Evolutionary conservation across 2,113 vertebrate genomes (phyloP).

Genomic region (Isurus oxyrinchus): DNA sequence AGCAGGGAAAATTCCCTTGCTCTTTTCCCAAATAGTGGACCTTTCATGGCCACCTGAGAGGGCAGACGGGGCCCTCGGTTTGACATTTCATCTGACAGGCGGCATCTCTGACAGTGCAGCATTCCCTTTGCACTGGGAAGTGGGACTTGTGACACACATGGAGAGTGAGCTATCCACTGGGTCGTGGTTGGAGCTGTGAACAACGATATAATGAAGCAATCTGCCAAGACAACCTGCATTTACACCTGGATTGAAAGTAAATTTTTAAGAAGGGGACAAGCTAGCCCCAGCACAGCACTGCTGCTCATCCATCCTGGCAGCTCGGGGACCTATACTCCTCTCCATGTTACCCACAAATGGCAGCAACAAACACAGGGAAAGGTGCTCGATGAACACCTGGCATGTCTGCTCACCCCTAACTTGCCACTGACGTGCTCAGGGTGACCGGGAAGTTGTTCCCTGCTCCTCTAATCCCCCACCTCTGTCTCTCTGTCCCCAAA

Average conservation of each 20-base stretch:
- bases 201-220: not conserved
- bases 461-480: too few relatives aligned
- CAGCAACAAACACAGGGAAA: not conserved
- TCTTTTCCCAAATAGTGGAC: too few relatives aligned
- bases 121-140: not conserved
- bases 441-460: too few relatives aligned
- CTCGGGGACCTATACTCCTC: not conserved
- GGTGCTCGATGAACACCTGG: not conserved
- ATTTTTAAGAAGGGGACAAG: not conserved
- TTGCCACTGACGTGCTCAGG: too few relatives aligned
- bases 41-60: too few relatives aligned
- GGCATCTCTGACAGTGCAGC: too few relatives aligned
- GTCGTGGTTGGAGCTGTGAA: too few relatives aligned
- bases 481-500: too few relatives aligned
- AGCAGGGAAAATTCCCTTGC: too few relatives aligned
- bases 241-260: not conserved
- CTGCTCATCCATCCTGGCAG: too few relatives aligned
- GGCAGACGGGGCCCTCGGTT: too few relatives aligned
- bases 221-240: not conserved
- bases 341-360: not conserved
- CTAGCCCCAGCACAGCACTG: not conserved
- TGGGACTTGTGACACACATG: not conserved
- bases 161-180: not conserved
- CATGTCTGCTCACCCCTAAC: not conserved
- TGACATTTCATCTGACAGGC: too few relatives aligned